A percentile compares a stretch with the other conserved stretches of the same genome.
Evolutionary conservation across 2,797 vertebrate species (phyloP).

Genomic region (Microctenopoma lineatum): DNA sequence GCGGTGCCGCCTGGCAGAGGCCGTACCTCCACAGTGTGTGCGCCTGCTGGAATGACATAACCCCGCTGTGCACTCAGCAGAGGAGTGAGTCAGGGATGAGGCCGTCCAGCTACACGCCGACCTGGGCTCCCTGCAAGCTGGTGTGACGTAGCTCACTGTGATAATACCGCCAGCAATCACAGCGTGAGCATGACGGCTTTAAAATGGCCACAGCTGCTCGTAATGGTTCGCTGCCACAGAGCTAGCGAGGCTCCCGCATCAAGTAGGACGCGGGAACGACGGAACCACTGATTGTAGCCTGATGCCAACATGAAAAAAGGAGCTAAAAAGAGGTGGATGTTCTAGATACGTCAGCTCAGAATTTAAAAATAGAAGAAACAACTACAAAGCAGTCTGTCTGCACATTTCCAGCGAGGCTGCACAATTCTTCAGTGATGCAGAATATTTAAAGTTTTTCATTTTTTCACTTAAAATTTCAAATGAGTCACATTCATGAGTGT

Average conservation of each 20-base stretch:
- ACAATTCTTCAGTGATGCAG: not conserved
- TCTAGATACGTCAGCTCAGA: not conserved
- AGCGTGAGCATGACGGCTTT: constrained; percentile 30
- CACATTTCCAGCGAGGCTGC: not conserved
- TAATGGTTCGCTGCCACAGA: constrained; percentile 5
- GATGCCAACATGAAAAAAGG: not conserved
- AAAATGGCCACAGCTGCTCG: constrained; percentile 32
- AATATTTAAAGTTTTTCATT: too few relatives aligned
- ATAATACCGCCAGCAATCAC: constrained; percentile 41
- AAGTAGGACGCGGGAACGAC: not conserved
- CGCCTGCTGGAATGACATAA: constrained; percentile 49
- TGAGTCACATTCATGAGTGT: too few relatives aligned
- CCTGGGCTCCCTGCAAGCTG: constrained; percentile 39
- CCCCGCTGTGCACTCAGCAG: constrained; percentile 46
- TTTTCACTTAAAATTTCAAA: too few relatives aligned
- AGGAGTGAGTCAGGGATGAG: constrained; percentile 42
- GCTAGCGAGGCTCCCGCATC: not conserved
- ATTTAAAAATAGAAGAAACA: not conserved
- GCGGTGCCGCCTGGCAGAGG: constrained; percentile 38
- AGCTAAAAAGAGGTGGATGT: not conserved
- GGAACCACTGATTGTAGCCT: not conserved
- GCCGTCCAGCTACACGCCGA: constrained; percentile 17
- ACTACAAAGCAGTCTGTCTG: not conserved
- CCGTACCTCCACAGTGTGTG: constrained; percentile 9
- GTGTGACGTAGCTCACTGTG: constrained; percentile 39